These are phyloP conservation scores for Athripsodes cinereus DNA, from an alignment of 2,888 invertebrate genomes.

Conservation along the genomic window DNA sequence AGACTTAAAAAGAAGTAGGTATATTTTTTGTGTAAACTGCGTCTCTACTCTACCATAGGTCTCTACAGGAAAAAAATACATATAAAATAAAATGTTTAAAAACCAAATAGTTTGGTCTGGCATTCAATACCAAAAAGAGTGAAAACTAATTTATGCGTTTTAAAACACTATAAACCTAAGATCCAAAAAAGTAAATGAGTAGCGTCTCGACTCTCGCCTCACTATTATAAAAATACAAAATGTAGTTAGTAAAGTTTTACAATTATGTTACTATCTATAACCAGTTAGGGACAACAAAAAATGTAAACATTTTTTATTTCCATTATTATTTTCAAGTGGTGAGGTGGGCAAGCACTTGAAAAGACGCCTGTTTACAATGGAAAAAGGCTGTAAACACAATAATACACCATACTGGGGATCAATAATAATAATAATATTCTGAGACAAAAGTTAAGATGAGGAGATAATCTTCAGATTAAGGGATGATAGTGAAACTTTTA, in stretches of 20 bases:
- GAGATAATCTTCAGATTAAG: no score
- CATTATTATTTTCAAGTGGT: neutral
- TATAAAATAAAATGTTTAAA: no score
- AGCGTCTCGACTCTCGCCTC: neutral
- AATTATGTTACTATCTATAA: constrained; percentile 1
- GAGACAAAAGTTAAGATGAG: neutral
- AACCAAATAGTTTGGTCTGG: no score
- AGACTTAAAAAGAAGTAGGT: no score
- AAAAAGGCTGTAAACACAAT: constrained; percentile 7
- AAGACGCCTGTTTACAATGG: constrained; percentile 13
- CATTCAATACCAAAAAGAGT: no score
- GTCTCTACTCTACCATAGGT: no score
- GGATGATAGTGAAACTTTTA: no score
- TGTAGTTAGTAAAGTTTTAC: constrained; percentile 6
- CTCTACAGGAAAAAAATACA: no score
- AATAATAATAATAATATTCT: neutral
- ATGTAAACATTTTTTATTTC: constrained; percentile 8
- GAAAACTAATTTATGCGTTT: no score
- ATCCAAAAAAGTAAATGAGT: no score
- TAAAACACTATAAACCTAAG: no score
- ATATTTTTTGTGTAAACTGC: no score
- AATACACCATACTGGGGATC: neutral
- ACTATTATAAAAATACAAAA: neutral
- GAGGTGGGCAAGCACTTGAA: constrained; percentile 6
- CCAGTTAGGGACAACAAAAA: neutral